Evolutionary conservation across 2,888 invertebrate genomes (phyloP).

Genomic region (Argyra leucocephala): DNA sequence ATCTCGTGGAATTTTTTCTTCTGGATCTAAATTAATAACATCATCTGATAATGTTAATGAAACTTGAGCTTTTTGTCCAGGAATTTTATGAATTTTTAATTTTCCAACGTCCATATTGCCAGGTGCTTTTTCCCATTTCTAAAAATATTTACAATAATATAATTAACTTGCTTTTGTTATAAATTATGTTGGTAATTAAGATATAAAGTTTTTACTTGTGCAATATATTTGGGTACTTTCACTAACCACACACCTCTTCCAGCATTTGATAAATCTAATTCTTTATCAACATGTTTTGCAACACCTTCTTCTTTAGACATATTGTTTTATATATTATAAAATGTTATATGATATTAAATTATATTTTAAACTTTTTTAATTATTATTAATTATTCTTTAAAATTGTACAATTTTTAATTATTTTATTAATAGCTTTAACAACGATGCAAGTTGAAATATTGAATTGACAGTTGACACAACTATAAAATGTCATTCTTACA

Average conservation of each 20-base stretch:
- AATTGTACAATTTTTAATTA: no score
- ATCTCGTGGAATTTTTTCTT: slow-evolving; percentile 81
- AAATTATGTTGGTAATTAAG: background rate
- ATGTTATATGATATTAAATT: no score
- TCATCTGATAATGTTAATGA: slow-evolving; percentile 74
- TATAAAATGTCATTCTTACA: no score
- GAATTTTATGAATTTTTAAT: slow-evolving; percentile 71
- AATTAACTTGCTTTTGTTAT: no score
- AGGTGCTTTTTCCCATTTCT: slow-evolving; percentile 86
- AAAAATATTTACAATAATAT: slow-evolving; percentile 31
- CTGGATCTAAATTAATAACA: slow-evolving; percentile 66
- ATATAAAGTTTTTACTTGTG: slow-evolving; percentile 35
- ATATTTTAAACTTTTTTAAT: no score
- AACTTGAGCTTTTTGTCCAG: slow-evolving; percentile 78
- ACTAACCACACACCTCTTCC: slow-evolving; percentile 93
- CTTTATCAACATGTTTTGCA: slow-evolving; percentile 57
- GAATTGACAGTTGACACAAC: no score
- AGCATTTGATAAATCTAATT: slow-evolving; percentile 79
- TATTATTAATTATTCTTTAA: no score
- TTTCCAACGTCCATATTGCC: slow-evolving; percentile 89
- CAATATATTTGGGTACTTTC: slow-evolving; percentile 92
- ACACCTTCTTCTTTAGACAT: slow-evolving; percentile 42
- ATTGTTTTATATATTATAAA: background rate
- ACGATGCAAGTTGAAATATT: no score
- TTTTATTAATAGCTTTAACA: no score